Percentiles rank a stretch among this genome's conserved stretches.
These are phyloP conservation scores for Falco naumanni DNA, from an alignment of 2,797 vertebrate species.

Conservation along the genomic window DNA sequence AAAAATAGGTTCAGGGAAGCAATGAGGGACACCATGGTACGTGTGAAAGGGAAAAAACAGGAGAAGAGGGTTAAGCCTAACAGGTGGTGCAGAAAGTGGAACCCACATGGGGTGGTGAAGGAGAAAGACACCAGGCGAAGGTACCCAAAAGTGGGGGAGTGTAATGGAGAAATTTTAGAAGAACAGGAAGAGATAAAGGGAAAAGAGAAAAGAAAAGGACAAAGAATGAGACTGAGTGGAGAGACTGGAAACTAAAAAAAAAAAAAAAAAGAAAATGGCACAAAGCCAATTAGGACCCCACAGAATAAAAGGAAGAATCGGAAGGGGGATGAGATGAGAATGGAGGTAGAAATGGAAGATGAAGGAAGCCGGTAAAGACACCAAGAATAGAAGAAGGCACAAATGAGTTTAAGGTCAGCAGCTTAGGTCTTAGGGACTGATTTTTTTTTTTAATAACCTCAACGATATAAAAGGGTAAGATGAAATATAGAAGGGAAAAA, in stretches of 20 bases:
- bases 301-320: background rate
- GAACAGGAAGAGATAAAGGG: background rate
- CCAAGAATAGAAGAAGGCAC: background rate
- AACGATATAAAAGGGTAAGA: background rate
- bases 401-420: background rate
- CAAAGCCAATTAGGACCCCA: conserved; percentile 1
- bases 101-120: background rate
- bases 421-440: background rate
- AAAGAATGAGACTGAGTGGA: background rate
- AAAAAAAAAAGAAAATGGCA: background rate
- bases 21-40: background rate
- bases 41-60: background rate
- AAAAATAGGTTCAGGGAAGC: background rate
- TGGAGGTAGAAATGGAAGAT: background rate
- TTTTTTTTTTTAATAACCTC: background rate
- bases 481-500: background rate
- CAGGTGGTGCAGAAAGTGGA: background rate
- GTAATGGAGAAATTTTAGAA: background rate
- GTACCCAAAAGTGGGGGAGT: background rate
- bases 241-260: background rate
- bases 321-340: background rate
- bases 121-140: background rate
- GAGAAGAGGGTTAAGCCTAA: background rate
- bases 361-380: background rate
- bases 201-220: background rate